These are phyloP conservation scores for Acanthornis magna DNA, from an alignment of 2,797 vertebrate genomes.

Conservation along the genomic window DNA sequence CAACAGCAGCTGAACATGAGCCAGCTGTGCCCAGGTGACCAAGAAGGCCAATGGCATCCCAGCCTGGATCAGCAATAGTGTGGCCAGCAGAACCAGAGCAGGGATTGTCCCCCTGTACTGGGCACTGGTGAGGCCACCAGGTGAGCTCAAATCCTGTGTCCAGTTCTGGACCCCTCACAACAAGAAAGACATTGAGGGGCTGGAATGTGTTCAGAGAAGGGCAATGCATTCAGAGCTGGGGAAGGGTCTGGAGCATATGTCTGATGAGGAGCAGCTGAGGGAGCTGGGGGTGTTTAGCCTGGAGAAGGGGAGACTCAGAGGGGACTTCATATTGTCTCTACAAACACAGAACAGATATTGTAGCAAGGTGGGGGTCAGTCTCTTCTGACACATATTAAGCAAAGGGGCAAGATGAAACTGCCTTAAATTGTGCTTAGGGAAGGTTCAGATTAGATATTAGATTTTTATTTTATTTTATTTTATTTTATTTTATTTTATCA, in stretches of 20 bases:
- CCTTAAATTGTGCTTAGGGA: background rate
- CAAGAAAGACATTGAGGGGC: accelerated
- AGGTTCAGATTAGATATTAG: background rate
- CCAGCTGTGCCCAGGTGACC: background rate
- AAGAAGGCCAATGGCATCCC: background rate
- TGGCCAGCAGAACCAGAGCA: background rate
- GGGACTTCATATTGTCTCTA: background rate
- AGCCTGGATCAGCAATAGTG: background rate
- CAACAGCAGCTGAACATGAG: background rate
- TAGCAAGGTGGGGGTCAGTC: background rate
- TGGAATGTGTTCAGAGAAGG: background rate
- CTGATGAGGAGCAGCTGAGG: accelerated
- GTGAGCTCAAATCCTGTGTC: accelerated
- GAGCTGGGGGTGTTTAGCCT: background rate
- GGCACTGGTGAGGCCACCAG: background rate
- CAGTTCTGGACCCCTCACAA: accelerated
- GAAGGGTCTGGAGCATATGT: background rate
- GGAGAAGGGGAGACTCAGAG: background rate
- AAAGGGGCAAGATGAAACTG: background rate
- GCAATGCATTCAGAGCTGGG: background rate
- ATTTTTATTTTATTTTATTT: background rate
- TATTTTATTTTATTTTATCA: background rate
- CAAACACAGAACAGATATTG: background rate
- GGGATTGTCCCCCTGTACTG: background rate
- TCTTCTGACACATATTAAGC: background rate